A percentile compares a stretch with the other conserved stretches of the same genome.
Evolutionary conservation across 2,888 invertebrate genomes (phyloP).

Genomic region (Spicauda simplicius): DNA sequence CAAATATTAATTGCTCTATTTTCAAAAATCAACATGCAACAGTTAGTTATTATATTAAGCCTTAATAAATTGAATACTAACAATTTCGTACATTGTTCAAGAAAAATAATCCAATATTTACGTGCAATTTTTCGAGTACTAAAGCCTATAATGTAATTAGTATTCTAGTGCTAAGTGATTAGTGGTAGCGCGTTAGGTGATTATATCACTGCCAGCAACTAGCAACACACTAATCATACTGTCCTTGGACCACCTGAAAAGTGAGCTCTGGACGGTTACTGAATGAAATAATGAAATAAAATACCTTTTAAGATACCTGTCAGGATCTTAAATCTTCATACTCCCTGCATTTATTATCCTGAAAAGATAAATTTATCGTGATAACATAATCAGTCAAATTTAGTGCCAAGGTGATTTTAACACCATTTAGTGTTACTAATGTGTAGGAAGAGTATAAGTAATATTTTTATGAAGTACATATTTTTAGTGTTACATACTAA

Average conservation of each 20-base stretch:
- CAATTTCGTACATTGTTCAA: neutral
- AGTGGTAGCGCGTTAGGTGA: slow-evolving; percentile 49
- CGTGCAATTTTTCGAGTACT: neutral
- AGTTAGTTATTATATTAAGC: no score
- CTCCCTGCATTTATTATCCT: neutral
- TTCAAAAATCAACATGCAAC: no score
- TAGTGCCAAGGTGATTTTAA: neutral
- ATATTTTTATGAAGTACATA: no score
- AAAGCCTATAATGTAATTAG: slow-evolving; percentile 32
- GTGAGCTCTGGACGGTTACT: neutral
- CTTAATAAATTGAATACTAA: no score
- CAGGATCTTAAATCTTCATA: neutral
- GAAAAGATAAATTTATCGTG: neutral
- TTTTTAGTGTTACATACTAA: no score
- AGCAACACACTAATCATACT: slow-evolving; percentile 49
- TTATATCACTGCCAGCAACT: slow-evolving; percentile 44
- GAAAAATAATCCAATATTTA: neutral
- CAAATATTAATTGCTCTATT: no score
- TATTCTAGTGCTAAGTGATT: slow-evolving; percentile 48
- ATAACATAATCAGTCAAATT: slow-evolving; percentile 2
- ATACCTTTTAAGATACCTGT: neutral
- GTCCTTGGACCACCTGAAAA: slow-evolving; percentile 51
- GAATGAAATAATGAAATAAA: neutral
- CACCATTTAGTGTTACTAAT: no score
- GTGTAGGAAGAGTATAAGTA: no score